Conservation (phyloP, 2,888 invertebrate genomes). For the Chromoteleia sp. region DNA sequence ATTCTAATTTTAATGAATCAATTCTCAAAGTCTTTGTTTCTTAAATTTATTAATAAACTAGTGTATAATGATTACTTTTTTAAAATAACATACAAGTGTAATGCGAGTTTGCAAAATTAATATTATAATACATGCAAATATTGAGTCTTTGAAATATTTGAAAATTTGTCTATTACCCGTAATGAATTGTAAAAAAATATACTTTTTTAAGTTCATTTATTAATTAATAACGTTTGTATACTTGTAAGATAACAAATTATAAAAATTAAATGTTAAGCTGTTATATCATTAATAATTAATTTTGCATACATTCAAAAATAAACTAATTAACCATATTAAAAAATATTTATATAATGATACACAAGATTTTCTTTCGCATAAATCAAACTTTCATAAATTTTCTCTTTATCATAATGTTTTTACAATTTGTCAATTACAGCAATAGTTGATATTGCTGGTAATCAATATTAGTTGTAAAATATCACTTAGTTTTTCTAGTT, state of each 20-base stretch:
- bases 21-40: background rate
- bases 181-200: too few species aligned
- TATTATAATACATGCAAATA: too few species aligned
- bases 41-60: background rate
- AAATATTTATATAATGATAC: background rate
- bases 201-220: too few species aligned
- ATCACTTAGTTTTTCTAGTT: slow-evolving; percentile 16
- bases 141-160: too few species aligned
- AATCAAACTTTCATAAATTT: slow-evolving; percentile 9
- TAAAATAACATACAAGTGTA: too few species aligned
- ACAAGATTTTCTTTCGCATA: slow-evolving; percentile 6
- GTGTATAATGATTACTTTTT: too few species aligned
- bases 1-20: background rate
- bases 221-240: too few species aligned
- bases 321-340: background rate
- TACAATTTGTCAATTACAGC: slow-evolving; percentile 20
- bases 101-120: too few species aligned
- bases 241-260: too few species aligned
- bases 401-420: slow-evolving; percentile 29
- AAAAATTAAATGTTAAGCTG: too few species aligned
- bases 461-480: slow-evolving; percentile 24
- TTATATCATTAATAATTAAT: too few species aligned
- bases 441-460: slow-evolving; percentile 22
- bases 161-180: too few species aligned
- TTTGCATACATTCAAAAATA: background rate